phyloP scores from a whole-genome alignment of 2,797 vertebrate genomes.

The Oryzias sinensis region DNA sequence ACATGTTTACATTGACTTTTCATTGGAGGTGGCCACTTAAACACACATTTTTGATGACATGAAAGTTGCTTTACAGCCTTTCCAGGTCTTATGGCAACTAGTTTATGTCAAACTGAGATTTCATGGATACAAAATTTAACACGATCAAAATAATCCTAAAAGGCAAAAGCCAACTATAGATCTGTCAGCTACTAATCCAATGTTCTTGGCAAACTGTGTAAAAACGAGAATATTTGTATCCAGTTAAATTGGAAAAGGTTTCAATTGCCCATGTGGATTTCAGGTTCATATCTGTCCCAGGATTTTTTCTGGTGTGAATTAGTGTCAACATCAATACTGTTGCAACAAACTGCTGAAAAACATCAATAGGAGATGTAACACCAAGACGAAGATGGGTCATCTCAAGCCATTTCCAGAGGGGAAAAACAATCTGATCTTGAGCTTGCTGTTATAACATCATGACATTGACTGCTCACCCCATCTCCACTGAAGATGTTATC shows the following conservation, averaged over 20 bases:
- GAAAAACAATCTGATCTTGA: slow-evolving; percentile 34
- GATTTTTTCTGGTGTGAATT: slow-evolving; percentile 22
- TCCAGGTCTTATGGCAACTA: slow-evolving; percentile 53
- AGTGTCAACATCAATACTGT: slow-evolving; percentile 25
- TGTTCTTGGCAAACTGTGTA: slow-evolving; percentile 35
- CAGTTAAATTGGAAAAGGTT: slow-evolving; percentile 20
- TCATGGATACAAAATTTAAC: slow-evolving; percentile 76
- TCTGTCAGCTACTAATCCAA: slow-evolving; percentile 36
- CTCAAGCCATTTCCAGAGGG: slow-evolving; percentile 30
- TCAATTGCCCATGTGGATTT: slow-evolving; percentile 26
- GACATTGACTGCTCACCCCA: slow-evolving; percentile 59
- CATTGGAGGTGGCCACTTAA: too few species aligned
- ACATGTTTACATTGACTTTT: too few species aligned
- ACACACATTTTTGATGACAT: too few species aligned
- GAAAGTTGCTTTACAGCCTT: slow-evolving; percentile 27
- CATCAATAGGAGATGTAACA: slow-evolving; percentile 30
- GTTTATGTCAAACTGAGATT: slow-evolving; percentile 66
- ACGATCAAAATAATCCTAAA: slow-evolving; percentile 54
- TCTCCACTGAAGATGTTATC: slow-evolving; percentile 62
- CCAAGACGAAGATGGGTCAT: slow-evolving; percentile 42
- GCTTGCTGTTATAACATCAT: slow-evolving; percentile 43
- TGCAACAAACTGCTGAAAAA: slow-evolving; percentile 33
- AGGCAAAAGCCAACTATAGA: slow-evolving; percentile 48
- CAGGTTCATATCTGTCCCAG: background rate
- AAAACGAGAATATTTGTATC: slow-evolving; percentile 28